These are phyloP conservation scores for Agelaius phoeniceus DNA, from an alignment of 2,113 vertebrate species.

Conservation along the genomic window DNA sequence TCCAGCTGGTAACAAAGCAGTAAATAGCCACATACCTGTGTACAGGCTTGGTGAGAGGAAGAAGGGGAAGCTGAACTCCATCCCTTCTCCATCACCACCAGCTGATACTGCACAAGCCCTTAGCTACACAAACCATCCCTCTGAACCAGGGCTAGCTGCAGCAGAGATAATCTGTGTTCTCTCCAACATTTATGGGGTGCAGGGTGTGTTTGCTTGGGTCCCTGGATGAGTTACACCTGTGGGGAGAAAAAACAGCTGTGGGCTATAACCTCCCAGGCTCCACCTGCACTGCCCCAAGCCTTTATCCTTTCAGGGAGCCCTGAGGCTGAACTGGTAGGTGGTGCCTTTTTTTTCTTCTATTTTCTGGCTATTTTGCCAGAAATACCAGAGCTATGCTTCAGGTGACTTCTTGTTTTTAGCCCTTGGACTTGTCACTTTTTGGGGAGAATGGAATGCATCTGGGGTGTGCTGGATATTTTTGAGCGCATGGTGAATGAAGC, in stretches of 20 bases:
- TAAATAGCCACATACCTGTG: not conserved
- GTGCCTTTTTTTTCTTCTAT: accelerated
- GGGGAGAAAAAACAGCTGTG: not conserved
- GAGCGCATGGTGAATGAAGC: not conserved
- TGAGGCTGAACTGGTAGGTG: too few relatives aligned
- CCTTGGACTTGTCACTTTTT: not conserved
- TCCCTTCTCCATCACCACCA: not conserved
- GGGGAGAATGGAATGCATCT: not conserved
- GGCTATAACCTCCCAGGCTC: not conserved
- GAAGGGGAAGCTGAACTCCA: not conserved
- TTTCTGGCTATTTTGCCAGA: not conserved
- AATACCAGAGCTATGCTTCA: accelerated
- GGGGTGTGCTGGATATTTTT: not conserved
- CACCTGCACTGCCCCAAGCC: not conserved
- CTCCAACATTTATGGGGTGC: not conserved
- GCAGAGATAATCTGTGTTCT: accelerated
- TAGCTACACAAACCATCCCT: accelerated
- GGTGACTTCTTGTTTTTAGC: not conserved
- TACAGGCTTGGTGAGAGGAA: not conserved
- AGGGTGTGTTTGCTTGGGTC: not conserved
- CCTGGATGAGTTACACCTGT: not conserved
- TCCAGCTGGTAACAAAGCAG: not conserved
- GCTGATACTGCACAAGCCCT: not conserved
- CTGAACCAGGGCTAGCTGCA: accelerated
- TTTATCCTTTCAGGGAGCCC: not conserved